Evolutionary conservation across 2,888 invertebrate genomes (phyloP).

Genomic region (Oegoconia quadripuncta): DNA sequence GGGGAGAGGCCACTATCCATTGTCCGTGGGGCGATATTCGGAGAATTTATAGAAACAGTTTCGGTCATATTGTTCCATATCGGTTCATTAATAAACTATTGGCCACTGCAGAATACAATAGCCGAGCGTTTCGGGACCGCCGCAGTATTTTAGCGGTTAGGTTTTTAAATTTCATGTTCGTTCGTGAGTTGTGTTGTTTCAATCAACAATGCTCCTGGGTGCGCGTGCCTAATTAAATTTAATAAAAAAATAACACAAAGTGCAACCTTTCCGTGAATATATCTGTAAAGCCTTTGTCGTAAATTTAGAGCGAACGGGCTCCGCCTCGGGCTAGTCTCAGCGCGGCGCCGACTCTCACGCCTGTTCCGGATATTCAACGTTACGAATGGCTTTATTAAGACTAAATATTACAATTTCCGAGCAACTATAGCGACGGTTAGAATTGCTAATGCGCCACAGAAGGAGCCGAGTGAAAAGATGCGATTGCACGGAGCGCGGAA

Average conservation of each 20-base stretch:
- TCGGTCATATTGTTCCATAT: slow-evolving; percentile 54
- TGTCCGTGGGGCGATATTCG: slow-evolving; percentile 50
- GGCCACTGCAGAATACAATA: slow-evolving; percentile 48
- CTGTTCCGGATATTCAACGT: slow-evolving; percentile 65
- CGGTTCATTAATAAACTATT: slow-evolving; percentile 65
- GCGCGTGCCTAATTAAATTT: slow-evolving; percentile 19
- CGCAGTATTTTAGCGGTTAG: slow-evolving; percentile 50
- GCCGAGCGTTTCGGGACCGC: slow-evolving; percentile 47
- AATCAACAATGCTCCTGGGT: slow-evolving; percentile 22
- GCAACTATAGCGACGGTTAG: slow-evolving; percentile 65
- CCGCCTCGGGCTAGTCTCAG: slow-evolving; percentile 49
- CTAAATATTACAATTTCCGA: slow-evolving; percentile 72
- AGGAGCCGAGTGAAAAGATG: slow-evolving; percentile 65
- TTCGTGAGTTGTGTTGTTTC: slow-evolving; percentile 27
- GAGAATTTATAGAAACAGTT: slow-evolving; percentile 56
- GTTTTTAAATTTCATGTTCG: slow-evolving; percentile 37
- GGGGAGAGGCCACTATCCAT: slow-evolving; percentile 36
- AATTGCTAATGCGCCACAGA: slow-evolving; percentile 66
- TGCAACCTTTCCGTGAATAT: slow-evolving; percentile 25
- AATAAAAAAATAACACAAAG: slow-evolving; percentile 1
- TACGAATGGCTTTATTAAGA: slow-evolving; percentile 75
- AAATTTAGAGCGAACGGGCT: slow-evolving; percentile 43
- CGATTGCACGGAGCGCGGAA: slow-evolving; percentile 53
- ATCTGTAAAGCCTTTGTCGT: slow-evolving; percentile 49
- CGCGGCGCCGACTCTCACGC: slow-evolving; percentile 39